These are phyloP conservation scores for Drosophila neocordata DNA, from an alignment of 1,140 invertebrate genomes.

Conservation along the genomic window DNA sequence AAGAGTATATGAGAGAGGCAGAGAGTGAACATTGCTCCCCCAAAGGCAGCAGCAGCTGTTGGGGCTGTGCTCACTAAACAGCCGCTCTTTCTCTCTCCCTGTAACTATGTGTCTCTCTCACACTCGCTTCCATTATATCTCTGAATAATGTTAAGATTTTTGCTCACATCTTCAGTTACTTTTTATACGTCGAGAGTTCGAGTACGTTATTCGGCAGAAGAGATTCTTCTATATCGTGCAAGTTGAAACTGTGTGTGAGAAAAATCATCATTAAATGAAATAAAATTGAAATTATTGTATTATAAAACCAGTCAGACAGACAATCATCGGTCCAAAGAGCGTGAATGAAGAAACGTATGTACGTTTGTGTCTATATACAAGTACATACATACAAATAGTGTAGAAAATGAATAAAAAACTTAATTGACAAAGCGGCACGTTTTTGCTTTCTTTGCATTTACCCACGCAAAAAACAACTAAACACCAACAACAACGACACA, in stretches of 20 bases:
- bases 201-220: slow-evolving; percentile 41
- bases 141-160: slow-evolving; percentile 44
- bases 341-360: not conserved
- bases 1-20: not conserved
- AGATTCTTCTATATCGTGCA: slow-evolving; percentile 2
- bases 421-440: slow-evolving; percentile 72
- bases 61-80: not conserved
- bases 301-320: not conserved
- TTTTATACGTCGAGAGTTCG: slow-evolving; percentile 64
- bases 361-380: not conserved
- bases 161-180: slow-evolving; percentile 57
- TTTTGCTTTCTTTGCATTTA: slow-evolving; percentile 67
- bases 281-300: slow-evolving; percentile 17
- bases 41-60: slow-evolving; percentile 15
- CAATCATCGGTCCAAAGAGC: not conserved
- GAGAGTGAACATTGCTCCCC: not conserved
- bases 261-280: not conserved
- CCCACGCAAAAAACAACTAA: slow-evolving; percentile 42
- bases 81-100: not conserved
- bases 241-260: slow-evolving; percentile 8
- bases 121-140: slow-evolving; percentile 27
- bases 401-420: slow-evolving; percentile 62
- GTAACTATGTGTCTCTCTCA: slow-evolving; percentile 14
- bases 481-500: slow-evolving; percentile 11
- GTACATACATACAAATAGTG: slow-evolving; percentile 32